phyloP scores from a whole-genome alignment of 2,113 vertebrate genomes.

The Ellobius talpinus region DNA sequence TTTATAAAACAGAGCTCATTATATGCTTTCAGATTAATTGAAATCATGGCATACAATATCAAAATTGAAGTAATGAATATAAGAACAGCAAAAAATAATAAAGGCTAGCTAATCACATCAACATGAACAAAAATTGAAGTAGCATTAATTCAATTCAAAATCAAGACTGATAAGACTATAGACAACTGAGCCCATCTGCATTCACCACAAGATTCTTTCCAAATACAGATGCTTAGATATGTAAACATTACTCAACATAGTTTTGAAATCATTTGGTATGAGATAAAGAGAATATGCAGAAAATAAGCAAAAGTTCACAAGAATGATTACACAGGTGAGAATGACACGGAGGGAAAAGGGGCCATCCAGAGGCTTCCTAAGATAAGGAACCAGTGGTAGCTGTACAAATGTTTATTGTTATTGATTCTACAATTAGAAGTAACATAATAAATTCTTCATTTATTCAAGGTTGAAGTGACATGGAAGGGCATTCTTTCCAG shows the following conservation, averaged over 20 bases:
- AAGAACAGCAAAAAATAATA: not conserved
- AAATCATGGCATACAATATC: not conserved
- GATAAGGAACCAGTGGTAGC: not conserved
- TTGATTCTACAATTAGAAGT: not conserved
- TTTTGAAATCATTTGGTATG: not conserved
- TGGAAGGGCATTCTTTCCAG: not conserved
- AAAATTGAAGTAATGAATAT: constrained; percentile 19
- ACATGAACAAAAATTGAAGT: constrained; percentile 20
- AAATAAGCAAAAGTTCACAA: constrained; percentile 7
- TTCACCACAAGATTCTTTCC: not conserved
- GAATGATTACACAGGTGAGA: not conserved
- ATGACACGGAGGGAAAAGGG: not conserved
- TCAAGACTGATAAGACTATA: not conserved
- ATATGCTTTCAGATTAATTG: not conserved
- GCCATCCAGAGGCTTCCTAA: not conserved
- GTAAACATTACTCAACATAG: constrained; percentile 1
- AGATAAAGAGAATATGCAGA: not conserved
- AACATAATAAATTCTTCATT: not conserved
- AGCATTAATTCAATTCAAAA: not conserved
- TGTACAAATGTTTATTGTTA: not conserved
- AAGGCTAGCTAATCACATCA: not conserved
- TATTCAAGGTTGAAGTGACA: not conserved
- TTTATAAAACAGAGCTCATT: not conserved
- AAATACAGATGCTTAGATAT: not conserved
- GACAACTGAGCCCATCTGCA: not conserved